Evolutionary conservation across 2,888 invertebrate genomes (phyloP).

Genomic region (Acanthococcus lagerstroemiae): DNA sequence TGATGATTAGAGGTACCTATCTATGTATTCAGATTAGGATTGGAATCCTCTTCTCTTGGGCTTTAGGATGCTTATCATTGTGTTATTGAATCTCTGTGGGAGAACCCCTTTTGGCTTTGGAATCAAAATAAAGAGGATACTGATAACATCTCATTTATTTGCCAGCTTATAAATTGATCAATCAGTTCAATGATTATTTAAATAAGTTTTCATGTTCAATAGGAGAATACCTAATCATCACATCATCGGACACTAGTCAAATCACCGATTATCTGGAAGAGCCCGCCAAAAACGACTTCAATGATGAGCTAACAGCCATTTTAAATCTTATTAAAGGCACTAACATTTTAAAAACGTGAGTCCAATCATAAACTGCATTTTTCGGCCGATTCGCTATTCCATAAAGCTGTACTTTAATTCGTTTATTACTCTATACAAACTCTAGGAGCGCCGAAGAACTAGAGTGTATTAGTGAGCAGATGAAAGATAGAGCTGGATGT

Average conservation of each 20-base stretch:
- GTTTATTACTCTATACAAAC: not conserved
- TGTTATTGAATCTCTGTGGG: too few species aligned
- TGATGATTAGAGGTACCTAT: too few species aligned
- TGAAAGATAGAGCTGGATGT: conserved; percentile 8
- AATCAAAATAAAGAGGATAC: too few species aligned
- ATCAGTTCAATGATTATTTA: too few species aligned
- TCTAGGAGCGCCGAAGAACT: conserved; percentile 20
- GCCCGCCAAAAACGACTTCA: conserved; percentile 7
- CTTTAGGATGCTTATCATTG: too few species aligned
- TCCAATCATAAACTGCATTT: not conserved
- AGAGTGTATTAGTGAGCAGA: conserved; percentile 19
- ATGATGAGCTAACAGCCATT: conserved; percentile 2
- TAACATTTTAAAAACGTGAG: conserved; percentile 27
- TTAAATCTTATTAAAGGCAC: conserved; percentile 25
- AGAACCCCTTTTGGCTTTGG: too few species aligned
- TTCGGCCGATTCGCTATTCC: not conserved
- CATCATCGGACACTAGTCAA: not conserved
- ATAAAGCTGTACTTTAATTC: not conserved
- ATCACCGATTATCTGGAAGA: not conserved
- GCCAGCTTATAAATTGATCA: too few species aligned
- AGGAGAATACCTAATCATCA: conserved; percentile 20
- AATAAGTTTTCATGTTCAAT: too few species aligned
- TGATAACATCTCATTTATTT: too few species aligned
- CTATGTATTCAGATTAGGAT: too few species aligned
- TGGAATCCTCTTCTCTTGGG: too few species aligned